Base-by-base conservation (phyloP, 2,113 vertebrate genomes). In the Austrofundulus limnaeus region DNA sequence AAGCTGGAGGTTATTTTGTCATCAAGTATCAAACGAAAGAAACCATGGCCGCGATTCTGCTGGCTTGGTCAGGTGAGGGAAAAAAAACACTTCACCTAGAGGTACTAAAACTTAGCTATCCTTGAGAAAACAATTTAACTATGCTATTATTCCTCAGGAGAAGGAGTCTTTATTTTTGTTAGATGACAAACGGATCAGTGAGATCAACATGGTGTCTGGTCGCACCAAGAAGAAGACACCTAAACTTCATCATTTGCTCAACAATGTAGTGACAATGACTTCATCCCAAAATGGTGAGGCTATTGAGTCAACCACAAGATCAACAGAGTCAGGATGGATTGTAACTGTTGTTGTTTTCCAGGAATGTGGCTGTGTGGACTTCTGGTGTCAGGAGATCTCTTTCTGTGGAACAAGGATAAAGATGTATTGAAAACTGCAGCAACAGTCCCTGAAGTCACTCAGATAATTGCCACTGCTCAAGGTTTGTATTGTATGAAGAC, bases 331-430 rank as follows among this genome's bases (percentile, higher is more conserved):
- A 11, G 2, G 21, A 57, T 9, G 42, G 10, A 66, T 37, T 12
- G 47, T 37, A 3, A 43, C 17, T 0, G 19, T 2, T 25, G n/a
- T 20, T 49, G 21, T 25, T 66, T 21, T 72, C 58, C 45, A 99
- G 97, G 94, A 69, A 85, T 89, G 59, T 98, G 96, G 96, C 85
- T 98, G 48, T 93, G 89, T 72, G 96, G 96, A 16, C 23, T 98
- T 25, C 85, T 98, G 65, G 41, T 65, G 56, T 92, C 95, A 13
- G 97, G 96, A 66, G 93, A 98, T 17, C 61, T 98, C 0, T 97
- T 98, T 82, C 89, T 99, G 67, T 99, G 97, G 97, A 94, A 95
- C 90, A 96, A 92, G 82, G 97, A 98, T 79, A 90, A 86, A 43
- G 94, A 98, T 78, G 91, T 66, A 55, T 81, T 98, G 58, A 97